phyloP scores from a whole-genome alignment of 2,888 invertebrate species.

The Epirrhoe tristata region DNA sequence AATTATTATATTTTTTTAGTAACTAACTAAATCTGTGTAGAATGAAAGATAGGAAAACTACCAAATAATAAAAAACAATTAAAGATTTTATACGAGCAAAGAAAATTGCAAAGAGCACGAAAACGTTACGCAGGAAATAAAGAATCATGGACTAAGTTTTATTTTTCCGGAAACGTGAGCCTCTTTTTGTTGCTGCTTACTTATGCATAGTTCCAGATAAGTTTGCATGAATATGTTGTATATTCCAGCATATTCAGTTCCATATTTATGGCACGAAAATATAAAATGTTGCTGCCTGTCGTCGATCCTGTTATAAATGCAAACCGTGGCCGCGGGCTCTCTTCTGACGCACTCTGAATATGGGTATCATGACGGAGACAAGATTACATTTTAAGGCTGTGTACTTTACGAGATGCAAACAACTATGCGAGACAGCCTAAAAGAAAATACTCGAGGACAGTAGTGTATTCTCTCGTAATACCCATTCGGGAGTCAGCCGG shows the following conservation, averaged over 20 bases:
- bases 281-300: constrained; percentile 80
- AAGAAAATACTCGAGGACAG: constrained; percentile 42
- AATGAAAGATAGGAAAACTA: constrained; percentile 28
- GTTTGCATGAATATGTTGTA: constrained; percentile 77
- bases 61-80: constrained; percentile 32
- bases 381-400: constrained; percentile 65
- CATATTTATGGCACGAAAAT: constrained; percentile 83
- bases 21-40: constrained; percentile 1
- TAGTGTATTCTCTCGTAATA: constrained; percentile 47
- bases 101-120: constrained; percentile 46
- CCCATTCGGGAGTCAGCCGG: constrained; percentile 50
- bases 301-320: constrained; percentile 83
- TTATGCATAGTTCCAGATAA: constrained; percentile 83
- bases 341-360: constrained; percentile 70
- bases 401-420: constrained; percentile 53
- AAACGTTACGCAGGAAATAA: constrained; percentile 46
- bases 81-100: constrained; percentile 37
- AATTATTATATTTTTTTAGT: no score
- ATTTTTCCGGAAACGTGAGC: constrained; percentile 57
- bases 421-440: constrained; percentile 45
- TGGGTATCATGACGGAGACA: constrained; percentile 63
- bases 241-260: constrained; percentile 72
- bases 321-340: constrained; percentile 76
- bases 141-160: constrained; percentile 55
- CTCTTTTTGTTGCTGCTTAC: constrained; percentile 69